Evolutionary conservation across 2,113 vertebrate genomes (phyloP).

Genomic region (Notothenia coriiceps): DNA sequence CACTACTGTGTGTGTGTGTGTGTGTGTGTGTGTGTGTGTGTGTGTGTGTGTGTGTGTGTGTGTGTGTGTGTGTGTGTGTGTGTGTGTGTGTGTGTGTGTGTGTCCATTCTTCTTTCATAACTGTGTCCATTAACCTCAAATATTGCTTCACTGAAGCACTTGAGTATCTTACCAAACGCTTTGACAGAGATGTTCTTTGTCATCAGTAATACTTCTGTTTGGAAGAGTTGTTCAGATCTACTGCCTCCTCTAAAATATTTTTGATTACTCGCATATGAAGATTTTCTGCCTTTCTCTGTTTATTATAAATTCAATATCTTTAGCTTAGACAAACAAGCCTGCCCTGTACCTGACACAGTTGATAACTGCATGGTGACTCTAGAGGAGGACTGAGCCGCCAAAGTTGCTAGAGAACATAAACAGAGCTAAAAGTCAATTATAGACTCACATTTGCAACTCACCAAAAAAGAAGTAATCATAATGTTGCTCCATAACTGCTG

Average conservation of each 20-base stretch:
- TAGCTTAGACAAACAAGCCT: neutral
- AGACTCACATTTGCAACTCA: neutral
- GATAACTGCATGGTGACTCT: neutral
- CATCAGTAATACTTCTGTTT: slow-evolving; percentile 21
- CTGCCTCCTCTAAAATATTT: too few species aligned
- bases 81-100: too few species aligned
- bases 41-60: too few species aligned
- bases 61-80: too few species aligned
- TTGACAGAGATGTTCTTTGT: slow-evolving; percentile 17
- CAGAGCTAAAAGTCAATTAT: neutral
- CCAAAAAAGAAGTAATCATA: neutral
- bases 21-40: too few species aligned
- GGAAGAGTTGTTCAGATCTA: neutral
- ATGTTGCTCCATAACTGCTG: neutral
- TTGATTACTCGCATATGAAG: too few species aligned
- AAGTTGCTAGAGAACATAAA: neutral
- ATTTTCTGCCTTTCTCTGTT: neutral
- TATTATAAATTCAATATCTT: neutral
- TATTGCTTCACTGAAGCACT: neutral
- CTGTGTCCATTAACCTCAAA: slow-evolving; percentile 50
- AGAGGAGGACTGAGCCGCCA: neutral
- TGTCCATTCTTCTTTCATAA: slow-evolving; percentile 22
- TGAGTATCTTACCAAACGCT: slow-evolving; percentile 17
- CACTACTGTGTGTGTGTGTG: too few species aligned
- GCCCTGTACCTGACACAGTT: neutral